Percentiles rank a stretch among this genome's conserved stretches.
Evolutionary conservation across 2,113 vertebrate genomes (phyloP).

Genomic region (Hystrix cristata): DNA sequence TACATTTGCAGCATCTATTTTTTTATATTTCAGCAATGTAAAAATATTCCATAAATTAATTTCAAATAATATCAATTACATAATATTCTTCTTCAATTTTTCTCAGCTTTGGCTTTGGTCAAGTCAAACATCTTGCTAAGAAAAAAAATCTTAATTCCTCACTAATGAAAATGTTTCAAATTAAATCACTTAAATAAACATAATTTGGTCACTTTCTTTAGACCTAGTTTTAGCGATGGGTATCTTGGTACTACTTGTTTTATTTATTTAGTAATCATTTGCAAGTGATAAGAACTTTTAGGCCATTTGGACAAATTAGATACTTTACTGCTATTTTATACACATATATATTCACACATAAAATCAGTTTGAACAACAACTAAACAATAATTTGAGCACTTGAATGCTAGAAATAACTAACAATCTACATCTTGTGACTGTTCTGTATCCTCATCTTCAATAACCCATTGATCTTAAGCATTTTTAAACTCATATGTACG

Average conservation of each 20-base stretch:
- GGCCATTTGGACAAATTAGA: neutral
- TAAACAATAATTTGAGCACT: neutral
- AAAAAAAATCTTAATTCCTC: neutral
- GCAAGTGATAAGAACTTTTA: constrained; percentile 9
- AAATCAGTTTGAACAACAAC: constrained; percentile 23
- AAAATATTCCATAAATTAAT: constrained; percentile 44
- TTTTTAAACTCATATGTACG: neutral
- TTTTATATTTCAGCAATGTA: neutral
- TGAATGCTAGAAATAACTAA: neutral
- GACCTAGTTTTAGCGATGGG: neutral
- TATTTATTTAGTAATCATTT: neutral
- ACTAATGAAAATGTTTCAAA: constrained; percentile 7
- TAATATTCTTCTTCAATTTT: constrained; percentile 13
- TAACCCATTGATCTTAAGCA: neutral
- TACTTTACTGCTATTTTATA: neutral
- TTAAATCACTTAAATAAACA: neutral
- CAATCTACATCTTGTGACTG: neutral
- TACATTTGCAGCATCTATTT: constrained; percentile 11
- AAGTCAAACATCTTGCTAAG: constrained; percentile 6
- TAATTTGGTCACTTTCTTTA: neutral
- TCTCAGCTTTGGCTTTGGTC: neutral
- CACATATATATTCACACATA: neutral
- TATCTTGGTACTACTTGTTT: neutral
- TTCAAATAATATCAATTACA: constrained; percentile 19
- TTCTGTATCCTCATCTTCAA: neutral